Evolutionary conservation across 2,113 vertebrate genomes (phyloP), one percentile per base, ranked within the genome.

Genomic region (Brachyistius frenatus): DNA sequence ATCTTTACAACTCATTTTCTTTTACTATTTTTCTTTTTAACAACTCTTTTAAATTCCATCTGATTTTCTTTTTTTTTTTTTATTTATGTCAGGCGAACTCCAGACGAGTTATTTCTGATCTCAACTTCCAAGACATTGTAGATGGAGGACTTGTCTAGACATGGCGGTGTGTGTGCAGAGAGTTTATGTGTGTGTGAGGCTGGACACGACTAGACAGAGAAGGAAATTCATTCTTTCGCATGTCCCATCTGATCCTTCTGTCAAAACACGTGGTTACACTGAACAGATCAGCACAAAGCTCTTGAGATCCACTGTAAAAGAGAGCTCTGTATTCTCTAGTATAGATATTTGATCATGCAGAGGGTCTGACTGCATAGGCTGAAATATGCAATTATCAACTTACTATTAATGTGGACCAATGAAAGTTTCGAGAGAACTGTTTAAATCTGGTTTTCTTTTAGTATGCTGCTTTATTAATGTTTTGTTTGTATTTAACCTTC

Each of bases 201-300:
- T 30, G 57, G 39, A 63, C 50, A 64, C 58, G 4, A 63, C 31
- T 6, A 41, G 53, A 66, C 52, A 58, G 23, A 84, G 61, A 68
- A 68, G 62, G 33, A 78, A 57, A 35, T 52, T 68, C 60, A n/a
- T 66, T 84, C n/a, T 80, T 73, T 80, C 63, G 75, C 23, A 46
- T 72, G 73, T 78, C 39, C 47, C 49, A 30, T 30, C 0, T 65
- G 80, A 73, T 66, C 62, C 52, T 57, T 33, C 7, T 64, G 80
- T 82, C 71, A 70, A 57, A 78, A 78, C 32, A 69, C 5, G 30
- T 13, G 36, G 39, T 68, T 65, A 65, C 16, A 86, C 65, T 73
- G 55, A 76, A 15, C 78, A 86, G 85, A 78, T 8, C 47, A 64
- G 46, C 13, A 80, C 11, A 62, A 39, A n/a, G 13, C 46, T 72